phyloP scores from a whole-genome alignment of 1,140 invertebrate species.

The Copidosoma floridanum region DNA sequence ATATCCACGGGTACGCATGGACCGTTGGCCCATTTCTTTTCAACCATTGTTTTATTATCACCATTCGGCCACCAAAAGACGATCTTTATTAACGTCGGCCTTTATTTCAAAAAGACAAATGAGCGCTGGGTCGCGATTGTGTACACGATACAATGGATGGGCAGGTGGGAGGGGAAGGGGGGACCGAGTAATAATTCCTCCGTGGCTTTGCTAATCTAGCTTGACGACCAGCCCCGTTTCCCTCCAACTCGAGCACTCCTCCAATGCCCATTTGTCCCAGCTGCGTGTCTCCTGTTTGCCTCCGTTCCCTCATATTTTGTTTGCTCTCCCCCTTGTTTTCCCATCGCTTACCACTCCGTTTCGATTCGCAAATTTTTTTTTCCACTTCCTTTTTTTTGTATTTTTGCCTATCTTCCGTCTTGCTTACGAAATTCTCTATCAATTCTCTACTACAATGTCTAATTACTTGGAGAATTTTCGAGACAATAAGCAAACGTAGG shows the following conservation, averaged over 20 bases:
- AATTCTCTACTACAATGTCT: too few relatives aligned
- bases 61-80: neutral
- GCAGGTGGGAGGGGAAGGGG: neutral
- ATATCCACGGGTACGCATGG: too few relatives aligned
- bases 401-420: too few relatives aligned
- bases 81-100: conserved; percentile 30
- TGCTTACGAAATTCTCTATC: too few relatives aligned
- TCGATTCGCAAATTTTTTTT: too few relatives aligned
- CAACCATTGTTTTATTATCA: conserved; percentile 23
- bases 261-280: too few relatives aligned
- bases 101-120: conserved; percentile 29
- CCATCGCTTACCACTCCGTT: too few relatives aligned
- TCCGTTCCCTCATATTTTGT: conserved; percentile 6
- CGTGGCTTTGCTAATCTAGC: conserved; percentile 30
- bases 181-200: conserved; percentile 27
- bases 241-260: neutral
- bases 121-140: conserved; percentile 1
- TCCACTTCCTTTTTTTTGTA: conserved; percentile 2
- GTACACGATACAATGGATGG: too few relatives aligned
- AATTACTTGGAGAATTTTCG: neutral
- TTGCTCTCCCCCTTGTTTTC: neutral
- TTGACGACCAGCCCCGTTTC: conserved; percentile 3
- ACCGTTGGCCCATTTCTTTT: too few relatives aligned
- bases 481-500: conserved; percentile 3
- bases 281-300: conserved; percentile 11